These are phyloP conservation scores for Marronus borbonicus DNA, from an alignment of 2,888 invertebrate species.

Conservation along the genomic window DNA sequence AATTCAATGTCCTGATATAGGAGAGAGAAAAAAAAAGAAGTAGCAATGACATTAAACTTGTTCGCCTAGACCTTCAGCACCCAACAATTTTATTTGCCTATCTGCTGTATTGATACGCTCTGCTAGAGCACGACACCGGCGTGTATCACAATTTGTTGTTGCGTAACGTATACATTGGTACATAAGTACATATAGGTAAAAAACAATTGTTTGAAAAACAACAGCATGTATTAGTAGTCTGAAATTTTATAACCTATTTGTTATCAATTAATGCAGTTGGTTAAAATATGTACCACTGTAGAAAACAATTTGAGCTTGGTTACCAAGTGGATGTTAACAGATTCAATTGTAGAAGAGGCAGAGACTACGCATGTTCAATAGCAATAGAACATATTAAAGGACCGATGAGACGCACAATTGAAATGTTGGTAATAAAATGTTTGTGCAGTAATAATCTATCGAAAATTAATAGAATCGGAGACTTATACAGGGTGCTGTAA, in stretches of 20 bases:
- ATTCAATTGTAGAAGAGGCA: too few relatives aligned
- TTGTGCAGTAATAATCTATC: too few relatives aligned
- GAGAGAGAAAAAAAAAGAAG: conserved; percentile 40
- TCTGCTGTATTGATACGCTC: conserved; percentile 63
- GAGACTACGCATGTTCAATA: too few relatives aligned
- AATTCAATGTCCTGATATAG: conserved; percentile 32
- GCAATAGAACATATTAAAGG: too few relatives aligned
- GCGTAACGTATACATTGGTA: conserved; percentile 17
- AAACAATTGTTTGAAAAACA: background rate
- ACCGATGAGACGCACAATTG: too few relatives aligned
- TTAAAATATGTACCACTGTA: background rate
- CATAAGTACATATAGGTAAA: background rate
- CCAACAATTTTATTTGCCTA: conserved; percentile 45
- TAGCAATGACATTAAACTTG: conserved; percentile 63
- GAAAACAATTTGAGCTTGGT: too few relatives aligned
- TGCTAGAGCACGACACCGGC: conserved; percentile 62
- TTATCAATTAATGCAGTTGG: too few relatives aligned
- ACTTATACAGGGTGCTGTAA: too few relatives aligned
- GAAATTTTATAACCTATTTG: background rate
- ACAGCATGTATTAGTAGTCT: too few relatives aligned
- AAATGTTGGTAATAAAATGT: too few relatives aligned
- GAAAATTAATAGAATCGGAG: too few relatives aligned
- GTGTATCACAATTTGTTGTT: conserved; percentile 45
- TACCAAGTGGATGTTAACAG: too few relatives aligned
- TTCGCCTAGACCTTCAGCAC: conserved; percentile 42